Evolutionary conservation across 2,888 invertebrate genomes (phyloP).

Genomic region (Tipula lateralis): DNA sequence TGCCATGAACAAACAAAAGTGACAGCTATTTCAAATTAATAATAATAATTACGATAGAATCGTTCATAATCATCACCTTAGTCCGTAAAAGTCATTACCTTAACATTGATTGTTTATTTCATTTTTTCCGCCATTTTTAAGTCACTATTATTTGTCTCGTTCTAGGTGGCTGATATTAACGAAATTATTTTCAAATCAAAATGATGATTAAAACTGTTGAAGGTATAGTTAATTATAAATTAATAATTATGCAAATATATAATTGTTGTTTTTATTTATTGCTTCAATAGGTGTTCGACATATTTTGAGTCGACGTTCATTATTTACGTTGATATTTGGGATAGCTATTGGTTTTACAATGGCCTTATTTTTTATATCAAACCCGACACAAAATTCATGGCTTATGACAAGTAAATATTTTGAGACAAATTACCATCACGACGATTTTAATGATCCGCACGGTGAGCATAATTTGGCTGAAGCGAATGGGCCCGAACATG

Average conservation of each 20-base stretch:
- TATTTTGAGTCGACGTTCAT: constrained; percentile 39
- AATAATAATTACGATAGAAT: too few species aligned
- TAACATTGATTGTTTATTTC: too few species aligned
- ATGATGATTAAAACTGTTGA: background rate
- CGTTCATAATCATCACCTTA: too few species aligned
- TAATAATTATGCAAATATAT: background rate
- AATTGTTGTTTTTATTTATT: background rate
- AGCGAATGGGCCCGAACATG: constrained; percentile 47
- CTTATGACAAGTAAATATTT: constrained; percentile 28
- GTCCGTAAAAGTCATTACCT: too few species aligned
- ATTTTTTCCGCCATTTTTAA: too few species aligned
- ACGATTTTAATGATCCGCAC: constrained; percentile 48
- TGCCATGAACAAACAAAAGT: too few species aligned
- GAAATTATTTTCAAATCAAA: background rate
- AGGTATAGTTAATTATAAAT: background rate
- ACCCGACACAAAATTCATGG: constrained; percentile 40
- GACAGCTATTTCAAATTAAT: too few species aligned
- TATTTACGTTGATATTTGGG: constrained; percentile 46
- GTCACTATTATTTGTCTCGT: background rate
- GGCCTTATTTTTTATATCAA: constrained; percentile 45
- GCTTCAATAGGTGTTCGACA: background rate
- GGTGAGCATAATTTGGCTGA: constrained; percentile 48
- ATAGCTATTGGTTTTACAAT: constrained; percentile 47
- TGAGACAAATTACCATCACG: constrained; percentile 39
- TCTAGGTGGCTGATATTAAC: background rate